These are phyloP conservation scores for Pogona vitticeps DNA, from an alignment of 2,113 vertebrate genomes.

Conservation along the genomic window DNA sequence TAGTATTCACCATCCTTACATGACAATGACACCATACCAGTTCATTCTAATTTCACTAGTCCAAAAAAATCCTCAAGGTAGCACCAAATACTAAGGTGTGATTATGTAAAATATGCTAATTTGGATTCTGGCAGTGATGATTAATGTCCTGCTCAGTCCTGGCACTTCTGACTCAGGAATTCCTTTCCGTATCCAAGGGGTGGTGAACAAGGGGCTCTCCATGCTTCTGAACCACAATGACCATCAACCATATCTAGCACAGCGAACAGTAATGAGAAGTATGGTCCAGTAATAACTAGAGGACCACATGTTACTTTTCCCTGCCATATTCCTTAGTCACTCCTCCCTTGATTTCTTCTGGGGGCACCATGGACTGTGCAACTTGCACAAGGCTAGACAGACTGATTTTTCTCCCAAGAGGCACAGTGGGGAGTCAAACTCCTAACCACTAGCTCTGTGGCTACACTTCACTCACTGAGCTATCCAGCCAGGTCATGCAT, in stretches of 20 bases:
- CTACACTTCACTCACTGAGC: not conserved
- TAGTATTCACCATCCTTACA: not conserved
- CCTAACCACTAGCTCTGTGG: no score
- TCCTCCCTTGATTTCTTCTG: no score
- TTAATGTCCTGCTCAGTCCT: not conserved
- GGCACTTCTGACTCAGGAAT: not conserved
- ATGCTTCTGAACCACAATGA: no score
- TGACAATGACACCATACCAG: not conserved
- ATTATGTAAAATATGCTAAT: not conserved
- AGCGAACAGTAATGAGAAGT: not conserved
- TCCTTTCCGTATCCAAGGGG: no score
- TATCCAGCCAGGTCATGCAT: not conserved
- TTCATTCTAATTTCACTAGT: not conserved
- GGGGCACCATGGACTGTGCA: no score
- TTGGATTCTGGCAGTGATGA: not conserved
- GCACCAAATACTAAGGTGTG: not conserved
- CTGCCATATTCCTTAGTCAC: not conserved
- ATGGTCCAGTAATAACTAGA: not conserved
- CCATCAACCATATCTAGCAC: not conserved
- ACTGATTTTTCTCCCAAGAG: no score
- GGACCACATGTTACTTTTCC: not conserved
- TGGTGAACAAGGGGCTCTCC: no score
- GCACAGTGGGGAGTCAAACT: no score
- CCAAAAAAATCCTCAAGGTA: not conserved
- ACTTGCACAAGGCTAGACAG: no score